Evolutionary conservation across 2,888 invertebrate genomes (phyloP), one percentile per base, ranked within the genome.

Genomic region (Dexiosoma caninum): DNA sequence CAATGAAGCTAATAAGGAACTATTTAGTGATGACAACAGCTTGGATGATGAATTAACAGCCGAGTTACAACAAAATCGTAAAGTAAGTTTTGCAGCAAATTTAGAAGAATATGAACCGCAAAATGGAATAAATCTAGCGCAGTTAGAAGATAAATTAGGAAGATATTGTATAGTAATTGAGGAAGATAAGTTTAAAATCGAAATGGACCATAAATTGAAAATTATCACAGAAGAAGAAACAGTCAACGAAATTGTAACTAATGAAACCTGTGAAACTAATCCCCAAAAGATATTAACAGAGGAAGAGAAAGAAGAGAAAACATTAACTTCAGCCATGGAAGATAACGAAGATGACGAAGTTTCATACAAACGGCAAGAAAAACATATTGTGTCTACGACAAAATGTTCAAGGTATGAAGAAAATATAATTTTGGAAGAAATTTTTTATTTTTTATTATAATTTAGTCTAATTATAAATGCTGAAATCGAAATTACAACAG

Each of bases 1-100:
- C 14, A 91, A 91, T 85, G 90, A 91, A 84, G 92, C 92, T 44
- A 92, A 92, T 85, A 89, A 90, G 78, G 91, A 90, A 84, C 85
- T 92, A 12, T 91, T 91, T 81, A 78, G 72, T 8, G 60, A 81
- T 2, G 75, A 64, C n/a, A n/a, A n/a, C n/a, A n/a, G n/a, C n/a
- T 80, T 55, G 14, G 75, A 59, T 1, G 21, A 67, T 8, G 62
- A 78, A 23, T 4, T 57, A 21, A 44, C 19, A 19, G 16, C 70
- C 19, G 67, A 16, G 6, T 23, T 10, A 9, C 46, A 67, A 30
- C 69, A 69, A 37, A 77, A n/a, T 62, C 85, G 87, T 8, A 91
- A 89, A 86, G 92, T 92, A 0, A 91, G 90, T 74, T 92, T 92
- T 84, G 90, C 90, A 42, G 87, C 90, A 27, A 90, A 91, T 83